Percentiles rank a stretch among this genome's conserved stretches.
These are phyloP conservation scores for Brachyptera risi DNA, from an alignment of 2,888 invertebrate species.

Conservation along the genomic window DNA sequence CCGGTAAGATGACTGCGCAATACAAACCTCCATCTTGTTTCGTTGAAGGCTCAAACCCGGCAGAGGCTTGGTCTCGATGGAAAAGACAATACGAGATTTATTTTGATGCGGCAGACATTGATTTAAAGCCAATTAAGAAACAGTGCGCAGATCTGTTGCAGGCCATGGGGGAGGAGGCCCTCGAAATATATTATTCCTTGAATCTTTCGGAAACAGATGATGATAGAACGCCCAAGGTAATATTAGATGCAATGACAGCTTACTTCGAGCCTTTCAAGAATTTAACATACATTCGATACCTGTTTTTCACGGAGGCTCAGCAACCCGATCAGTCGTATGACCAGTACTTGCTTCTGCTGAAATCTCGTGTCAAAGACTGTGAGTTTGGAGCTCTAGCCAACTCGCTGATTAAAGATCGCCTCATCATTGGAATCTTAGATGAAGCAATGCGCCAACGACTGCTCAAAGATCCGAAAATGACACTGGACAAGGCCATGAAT, in stretches of 20 bases:
- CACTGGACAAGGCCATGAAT: not conserved
- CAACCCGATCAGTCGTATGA: not conserved
- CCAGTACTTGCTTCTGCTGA: not conserved
- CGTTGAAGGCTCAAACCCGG: too few species aligned
- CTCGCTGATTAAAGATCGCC: not conserved
- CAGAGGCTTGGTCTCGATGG: not conserved
- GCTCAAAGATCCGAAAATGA: not conserved
- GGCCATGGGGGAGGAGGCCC: not conserved
- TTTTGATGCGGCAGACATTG: not conserved
- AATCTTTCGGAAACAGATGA: not conserved
- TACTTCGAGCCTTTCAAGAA: not conserved
- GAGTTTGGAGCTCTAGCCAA: not conserved
- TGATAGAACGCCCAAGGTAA: not conserved
- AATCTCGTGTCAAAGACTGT: not conserved
- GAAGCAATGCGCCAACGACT: not conserved
- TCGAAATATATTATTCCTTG: not conserved
- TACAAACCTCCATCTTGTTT: too few species aligned
- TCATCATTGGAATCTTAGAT: not conserved
- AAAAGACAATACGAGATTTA: not conserved
- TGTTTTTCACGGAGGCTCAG: not conserved
- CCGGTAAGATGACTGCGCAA: too few species aligned
- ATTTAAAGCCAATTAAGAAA: not conserved
- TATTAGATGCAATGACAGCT: not conserved
- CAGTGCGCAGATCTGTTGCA: not conserved
- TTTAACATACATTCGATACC: not conserved